A percentile compares a stretch with the other conserved stretches of the same genome.
These are phyloP conservation scores for Nestor notabilis DNA, from an alignment of 2,113 vertebrate species.

Conservation along the genomic window DNA sequence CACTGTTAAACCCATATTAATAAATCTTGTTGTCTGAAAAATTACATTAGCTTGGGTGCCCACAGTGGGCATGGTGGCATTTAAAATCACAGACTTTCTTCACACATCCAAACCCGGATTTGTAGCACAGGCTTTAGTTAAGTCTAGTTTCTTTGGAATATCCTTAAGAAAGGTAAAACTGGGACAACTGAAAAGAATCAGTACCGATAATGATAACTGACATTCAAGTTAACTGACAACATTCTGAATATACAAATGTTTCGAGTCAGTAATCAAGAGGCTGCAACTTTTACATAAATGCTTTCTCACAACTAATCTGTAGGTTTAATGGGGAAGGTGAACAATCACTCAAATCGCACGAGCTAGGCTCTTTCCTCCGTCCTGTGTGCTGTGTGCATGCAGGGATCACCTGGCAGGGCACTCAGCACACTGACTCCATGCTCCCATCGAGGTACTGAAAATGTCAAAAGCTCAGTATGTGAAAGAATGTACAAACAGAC, in stretches of 20 bases:
- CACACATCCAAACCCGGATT: background rate
- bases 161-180: background rate
- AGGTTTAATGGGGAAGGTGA: background rate
- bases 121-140: background rate
- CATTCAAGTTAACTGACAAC: background rate
- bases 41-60: background rate
- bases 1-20: background rate
- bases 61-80: background rate
- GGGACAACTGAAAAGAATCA: background rate
- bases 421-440: background rate
- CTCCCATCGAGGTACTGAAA: background rate
- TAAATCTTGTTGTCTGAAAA: background rate
- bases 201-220: background rate
- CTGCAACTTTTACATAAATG: background rate
- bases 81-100: background rate
- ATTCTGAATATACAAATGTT: background rate
- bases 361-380: background rate
- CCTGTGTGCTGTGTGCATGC: accelerated
- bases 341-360: accelerated
- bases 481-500: background rate
- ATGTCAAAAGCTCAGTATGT: background rate
- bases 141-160: background rate
- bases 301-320: background rate
- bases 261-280: background rate
- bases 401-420: background rate